Base-by-base conservation (phyloP, 2,797 vertebrate genomes). In the Melanotaenia boesemani region DNA sequence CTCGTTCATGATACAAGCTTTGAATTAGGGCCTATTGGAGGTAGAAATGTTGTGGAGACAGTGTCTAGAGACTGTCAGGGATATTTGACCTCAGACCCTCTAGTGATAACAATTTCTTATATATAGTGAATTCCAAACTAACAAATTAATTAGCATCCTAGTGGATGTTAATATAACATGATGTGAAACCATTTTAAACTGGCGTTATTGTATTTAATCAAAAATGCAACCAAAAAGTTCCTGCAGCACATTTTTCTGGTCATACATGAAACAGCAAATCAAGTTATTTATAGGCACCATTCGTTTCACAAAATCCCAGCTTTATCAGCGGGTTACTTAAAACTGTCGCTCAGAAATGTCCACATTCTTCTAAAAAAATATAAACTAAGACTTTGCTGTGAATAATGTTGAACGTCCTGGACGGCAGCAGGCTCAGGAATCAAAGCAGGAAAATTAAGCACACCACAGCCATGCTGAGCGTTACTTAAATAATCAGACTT, bases 401-500 rank as follows among this genome's bases (percentile, higher is more conserved):
- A 80, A 26, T 26, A 60, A 16, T 37, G 32, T 67, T 18, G 26
- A 70, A 39, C 24, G 16, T 48, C 56, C 75, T 71, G 65, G 63
- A 13, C 68, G 63, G 73, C 76, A 77, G 63, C 81, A 30, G 32
- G 26, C 56, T 56, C 65, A 37, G 54, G 66, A 84, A 83, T 86
- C 70, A 87, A 83, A 86, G 80, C 30, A 37, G 57, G 41, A 63
- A 76, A 79, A 78, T 74, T 58, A 69, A 78, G 67, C 63, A 44
- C 57, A 71, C 63, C 34, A 60, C 63, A 72, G 60, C 60, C 26
- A 37, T 24, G 73, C 56, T 64, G 71, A 74, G 63, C 70, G 55
- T 48, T 32, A 70, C 76, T 82, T 44, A 75, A 80, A 78, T 82
- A 24, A 86, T 88, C 79, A 70, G 83, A 80, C 82, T 79, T 82